phyloP scores from a whole-genome alignment of 2,888 invertebrate species.

The Dasypolia templi region DNA sequence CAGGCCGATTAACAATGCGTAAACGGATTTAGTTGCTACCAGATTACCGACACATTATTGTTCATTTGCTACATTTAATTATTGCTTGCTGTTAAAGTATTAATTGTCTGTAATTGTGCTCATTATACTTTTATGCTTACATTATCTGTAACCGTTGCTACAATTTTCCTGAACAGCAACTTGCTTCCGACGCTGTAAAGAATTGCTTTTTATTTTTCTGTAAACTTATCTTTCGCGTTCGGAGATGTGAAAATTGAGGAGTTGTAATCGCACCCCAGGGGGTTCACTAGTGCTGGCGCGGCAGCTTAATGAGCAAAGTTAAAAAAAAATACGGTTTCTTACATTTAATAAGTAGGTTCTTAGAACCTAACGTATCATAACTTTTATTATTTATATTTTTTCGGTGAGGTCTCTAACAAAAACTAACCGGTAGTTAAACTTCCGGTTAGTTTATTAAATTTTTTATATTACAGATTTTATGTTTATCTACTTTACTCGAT shows the following conservation, averaged over 20 bases:
- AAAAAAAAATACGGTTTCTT: conserved; percentile 9
- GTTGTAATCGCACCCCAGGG: conserved; percentile 42
- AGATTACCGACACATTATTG: conserved; percentile 56
- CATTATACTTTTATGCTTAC: conserved; percentile 3
- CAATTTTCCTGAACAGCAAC: conserved; percentile 11
- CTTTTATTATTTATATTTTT: not conserved
- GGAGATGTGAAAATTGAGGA: conserved; percentile 45
- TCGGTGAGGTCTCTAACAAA: not conserved
- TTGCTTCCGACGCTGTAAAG: conserved; percentile 1
- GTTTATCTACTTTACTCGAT: not conserved
- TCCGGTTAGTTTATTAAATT: not conserved
- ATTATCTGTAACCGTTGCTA: not conserved
- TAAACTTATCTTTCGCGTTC: conserved; percentile 38
- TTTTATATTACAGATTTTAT: no score
- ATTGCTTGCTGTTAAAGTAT: conserved; percentile 9
- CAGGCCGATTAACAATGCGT: conserved; percentile 84
- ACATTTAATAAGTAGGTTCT: not conserved
- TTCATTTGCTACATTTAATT: conserved; percentile 45
- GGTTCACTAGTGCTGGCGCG: conserved; percentile 22
- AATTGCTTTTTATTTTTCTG: conserved; percentile 26
- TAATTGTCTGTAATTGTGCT: conserved; percentile 14
- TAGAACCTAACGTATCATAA: not conserved
- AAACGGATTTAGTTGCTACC: conserved; percentile 82
- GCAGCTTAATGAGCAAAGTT: conserved; percentile 18
- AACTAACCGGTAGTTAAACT: no score